A percentile compares a stretch with the other conserved stretches of the same genome.
phyloP scores from a whole-genome alignment of 2,113 vertebrate species.

The Melanotaenia duboulayi region DNA sequence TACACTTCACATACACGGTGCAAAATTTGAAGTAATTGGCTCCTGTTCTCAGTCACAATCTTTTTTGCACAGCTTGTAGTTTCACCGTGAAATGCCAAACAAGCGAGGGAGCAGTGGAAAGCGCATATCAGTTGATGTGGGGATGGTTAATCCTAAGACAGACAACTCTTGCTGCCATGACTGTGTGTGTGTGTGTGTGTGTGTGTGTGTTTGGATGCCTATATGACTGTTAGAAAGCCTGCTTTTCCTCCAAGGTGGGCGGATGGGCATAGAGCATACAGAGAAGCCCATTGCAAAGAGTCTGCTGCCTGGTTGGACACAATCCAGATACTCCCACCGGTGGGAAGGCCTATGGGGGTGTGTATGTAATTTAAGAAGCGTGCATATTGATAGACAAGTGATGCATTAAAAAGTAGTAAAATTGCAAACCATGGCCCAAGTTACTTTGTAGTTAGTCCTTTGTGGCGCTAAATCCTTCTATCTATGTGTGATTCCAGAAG shows the following conservation, averaged over 20 bases:
- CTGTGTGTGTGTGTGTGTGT: neutral
- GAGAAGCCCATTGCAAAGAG: conserved; percentile 38
- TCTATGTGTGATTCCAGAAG: conserved; percentile 26
- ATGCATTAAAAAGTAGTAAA: conserved; percentile 66
- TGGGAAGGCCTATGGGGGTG: conserved; percentile 51
- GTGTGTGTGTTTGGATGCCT: conserved; percentile 17
- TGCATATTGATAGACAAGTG: conserved; percentile 68
- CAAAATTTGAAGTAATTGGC: conserved; percentile 37
- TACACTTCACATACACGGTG: conserved; percentile 25
- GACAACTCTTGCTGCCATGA: conserved; percentile 27
- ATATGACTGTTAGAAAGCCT: conserved; percentile 55
- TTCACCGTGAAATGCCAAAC: conserved; percentile 62
- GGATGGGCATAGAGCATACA: conserved; percentile 29
- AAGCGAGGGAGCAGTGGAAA: conserved; percentile 31
- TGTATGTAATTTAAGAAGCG: conserved; percentile 70
- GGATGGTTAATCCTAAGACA: conserved; percentile 64
- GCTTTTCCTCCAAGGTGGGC: conserved; percentile 41
- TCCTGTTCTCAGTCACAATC: conserved; percentile 20
- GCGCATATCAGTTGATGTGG: conserved; percentile 19
- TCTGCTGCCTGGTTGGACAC: conserved; percentile 63
- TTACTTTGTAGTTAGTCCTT: conserved; percentile 47
- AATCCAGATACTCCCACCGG: conserved; percentile 72
- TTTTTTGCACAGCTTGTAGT: conserved; percentile 40
- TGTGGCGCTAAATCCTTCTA: conserved; percentile 12
- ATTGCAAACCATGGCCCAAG: conserved; percentile 57